phyloP scores from a whole-genome alignment of 2,113 vertebrate genomes.

The Strigops habroptila region DNA sequence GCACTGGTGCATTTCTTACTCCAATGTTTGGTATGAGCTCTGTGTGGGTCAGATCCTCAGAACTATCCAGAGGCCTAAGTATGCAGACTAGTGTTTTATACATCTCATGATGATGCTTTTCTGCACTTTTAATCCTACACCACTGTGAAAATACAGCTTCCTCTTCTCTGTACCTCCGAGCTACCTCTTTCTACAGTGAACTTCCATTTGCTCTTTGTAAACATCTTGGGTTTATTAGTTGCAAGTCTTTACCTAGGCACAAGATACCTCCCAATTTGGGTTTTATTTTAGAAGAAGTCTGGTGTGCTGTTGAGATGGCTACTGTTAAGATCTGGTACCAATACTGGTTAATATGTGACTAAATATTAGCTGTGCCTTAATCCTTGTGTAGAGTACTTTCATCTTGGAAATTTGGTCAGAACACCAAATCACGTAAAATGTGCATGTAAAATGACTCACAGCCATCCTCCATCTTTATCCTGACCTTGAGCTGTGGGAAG shows the following conservation, averaged over 20 bases:
- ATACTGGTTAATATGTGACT: not conserved
- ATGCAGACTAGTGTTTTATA: not conserved
- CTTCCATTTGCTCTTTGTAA: not conserved
- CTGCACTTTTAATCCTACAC: not conserved
- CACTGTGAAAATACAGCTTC: not conserved
- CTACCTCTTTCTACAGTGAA: not conserved
- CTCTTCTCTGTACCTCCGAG: not conserved
- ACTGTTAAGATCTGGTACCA: not conserved
- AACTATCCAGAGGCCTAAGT: not conserved
- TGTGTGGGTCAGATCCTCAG: not conserved
- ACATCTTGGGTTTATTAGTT: not conserved
- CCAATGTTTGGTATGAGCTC: not conserved
- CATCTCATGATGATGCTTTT: not conserved
- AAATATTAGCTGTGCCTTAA: not conserved
- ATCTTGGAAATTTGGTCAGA: not conserved
- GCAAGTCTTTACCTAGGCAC: not conserved
- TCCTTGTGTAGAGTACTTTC: not conserved
- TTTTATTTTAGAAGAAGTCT: not conserved
- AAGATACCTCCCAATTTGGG: not conserved
- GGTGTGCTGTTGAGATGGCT: not conserved
- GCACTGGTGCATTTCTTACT: not conserved
- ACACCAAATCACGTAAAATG: not conserved
- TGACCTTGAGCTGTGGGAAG: conserved; percentile 60
- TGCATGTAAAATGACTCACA: not conserved
- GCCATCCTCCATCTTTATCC: conserved; percentile 25